These are phyloP conservation scores for Philopedon plagiatum DNA, from an alignment of 2,888 invertebrate species.

Conservation along the genomic window DNA sequence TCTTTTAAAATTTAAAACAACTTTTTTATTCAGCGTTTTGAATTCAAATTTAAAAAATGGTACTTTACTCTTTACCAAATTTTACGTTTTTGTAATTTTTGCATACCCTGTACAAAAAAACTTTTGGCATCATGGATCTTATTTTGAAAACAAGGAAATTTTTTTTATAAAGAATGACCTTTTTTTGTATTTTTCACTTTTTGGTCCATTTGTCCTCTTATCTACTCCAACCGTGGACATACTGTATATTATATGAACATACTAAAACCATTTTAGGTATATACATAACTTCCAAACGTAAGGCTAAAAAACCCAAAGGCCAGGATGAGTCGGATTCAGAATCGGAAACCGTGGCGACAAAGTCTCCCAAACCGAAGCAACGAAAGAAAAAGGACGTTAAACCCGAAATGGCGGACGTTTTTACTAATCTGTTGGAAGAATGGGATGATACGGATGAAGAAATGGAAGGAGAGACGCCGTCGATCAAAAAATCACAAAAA, in stretches of 20 bases:
- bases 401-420: constrained; percentile 72
- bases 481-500: constrained; percentile 8
- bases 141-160: too few relatives aligned
- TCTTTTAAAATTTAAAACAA: too few relatives aligned
- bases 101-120: too few relatives aligned
- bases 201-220: background rate
- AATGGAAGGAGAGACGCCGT: constrained; percentile 21
- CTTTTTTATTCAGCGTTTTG: too few relatives aligned
- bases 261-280: constrained; percentile 12
- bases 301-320: constrained; percentile 67
- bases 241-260: background rate
- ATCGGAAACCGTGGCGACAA: constrained; percentile 18
- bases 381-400: constrained; percentile 33
- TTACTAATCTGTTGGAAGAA: constrained; percentile 80
- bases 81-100: too few relatives aligned
- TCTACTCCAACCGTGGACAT: too few relatives aligned
- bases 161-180: too few relatives aligned
- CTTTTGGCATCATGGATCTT: too few relatives aligned
- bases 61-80: too few relatives aligned
- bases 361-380: constrained; percentile 44
- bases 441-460: constrained; percentile 76
- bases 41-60: too few relatives aligned
- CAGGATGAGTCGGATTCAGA: constrained; percentile 53
- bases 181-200: background rate
- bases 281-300: constrained; percentile 50